Evolutionary conservation across 2,797 vertebrate species (phyloP).

Genomic region (Artibeus jamaicensis): DNA sequence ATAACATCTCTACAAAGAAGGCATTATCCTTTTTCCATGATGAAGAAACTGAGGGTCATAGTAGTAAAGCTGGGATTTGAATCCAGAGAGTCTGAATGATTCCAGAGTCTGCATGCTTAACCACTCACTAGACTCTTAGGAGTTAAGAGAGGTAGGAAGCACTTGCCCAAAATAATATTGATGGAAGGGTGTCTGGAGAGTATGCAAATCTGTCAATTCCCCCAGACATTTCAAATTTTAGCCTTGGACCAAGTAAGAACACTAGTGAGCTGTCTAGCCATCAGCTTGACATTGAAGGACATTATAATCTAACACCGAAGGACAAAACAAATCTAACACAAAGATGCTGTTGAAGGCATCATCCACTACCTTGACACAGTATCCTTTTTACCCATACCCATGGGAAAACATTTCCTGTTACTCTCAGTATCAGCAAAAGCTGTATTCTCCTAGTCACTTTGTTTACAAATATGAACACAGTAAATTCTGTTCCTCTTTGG

Average conservation of each 20-base stretch:
- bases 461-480: neutral
- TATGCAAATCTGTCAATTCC: conserved; percentile 1
- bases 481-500: neutral
- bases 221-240: conserved; percentile 43
- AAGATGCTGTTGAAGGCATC: neutral
- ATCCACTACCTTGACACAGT: neutral
- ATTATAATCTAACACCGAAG: neutral
- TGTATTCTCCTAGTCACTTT: neutral
- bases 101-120: neutral
- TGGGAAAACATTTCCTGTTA: neutral
- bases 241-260: conserved; percentile 14
- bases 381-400: neutral
- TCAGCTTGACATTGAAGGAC: conserved; percentile 40
- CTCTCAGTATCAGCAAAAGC: neutral
- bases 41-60: neutral
- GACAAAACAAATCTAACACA: conserved; percentile 15
- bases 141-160: neutral
- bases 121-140: neutral
- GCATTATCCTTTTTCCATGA: neutral
- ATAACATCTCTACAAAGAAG: neutral
- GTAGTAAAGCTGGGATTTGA: neutral
- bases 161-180: conserved; percentile 1
- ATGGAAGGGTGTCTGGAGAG: conserved; percentile 27
- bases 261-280: neutral
- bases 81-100: neutral